These are phyloP conservation scores for Eupleurogrammus muticus DNA, from an alignment of 2,797 vertebrate species.

Conservation along the genomic window DNA sequence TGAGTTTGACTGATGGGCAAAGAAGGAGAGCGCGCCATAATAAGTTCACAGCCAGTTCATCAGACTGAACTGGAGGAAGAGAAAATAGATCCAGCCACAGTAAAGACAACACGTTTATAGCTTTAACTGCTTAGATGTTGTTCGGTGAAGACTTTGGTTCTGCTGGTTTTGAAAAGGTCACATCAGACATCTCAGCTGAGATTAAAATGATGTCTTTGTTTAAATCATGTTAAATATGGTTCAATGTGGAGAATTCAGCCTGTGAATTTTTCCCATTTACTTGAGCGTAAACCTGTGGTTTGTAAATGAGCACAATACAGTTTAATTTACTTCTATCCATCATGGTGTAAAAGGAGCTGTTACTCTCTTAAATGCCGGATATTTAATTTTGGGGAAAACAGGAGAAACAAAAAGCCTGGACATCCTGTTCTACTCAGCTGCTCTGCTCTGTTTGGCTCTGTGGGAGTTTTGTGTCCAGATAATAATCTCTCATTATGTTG, in stretches of 20 bases:
- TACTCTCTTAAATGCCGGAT: slow-evolving; percentile 41
- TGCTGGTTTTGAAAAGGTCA: background rate
- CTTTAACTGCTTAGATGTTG: background rate
- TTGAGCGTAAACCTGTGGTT: slow-evolving; percentile 36
- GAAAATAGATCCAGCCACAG: background rate
- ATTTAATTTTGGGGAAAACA: slow-evolving; percentile 52
- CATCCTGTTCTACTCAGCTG: slow-evolving; percentile 49
- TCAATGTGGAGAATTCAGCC: background rate
- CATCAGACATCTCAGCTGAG: background rate
- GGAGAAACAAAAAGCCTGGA: slow-evolving; percentile 38
- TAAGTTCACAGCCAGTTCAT: slow-evolving; percentile 68
- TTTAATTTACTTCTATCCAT: slow-evolving; percentile 64
- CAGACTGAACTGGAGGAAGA: slow-evolving; percentile 34
- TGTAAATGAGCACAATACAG: slow-evolving; percentile 40
- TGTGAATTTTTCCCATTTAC: slow-evolving; percentile 53
- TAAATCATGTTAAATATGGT: background rate
- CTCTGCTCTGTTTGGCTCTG: slow-evolving; percentile 36
- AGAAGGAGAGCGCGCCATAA: slow-evolving; percentile 46
- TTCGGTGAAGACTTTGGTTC: background rate
- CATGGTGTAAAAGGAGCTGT: slow-evolving; percentile 41
- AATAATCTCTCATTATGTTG: slow-evolving; percentile 72
- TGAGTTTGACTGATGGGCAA: slow-evolving; percentile 58
- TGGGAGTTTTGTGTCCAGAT: slow-evolving; percentile 68
- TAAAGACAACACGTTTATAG: background rate
- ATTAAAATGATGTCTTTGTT: background rate